Conservation (phyloP, 1,140 invertebrate genomes). For the Megathymus violae region DNA sequence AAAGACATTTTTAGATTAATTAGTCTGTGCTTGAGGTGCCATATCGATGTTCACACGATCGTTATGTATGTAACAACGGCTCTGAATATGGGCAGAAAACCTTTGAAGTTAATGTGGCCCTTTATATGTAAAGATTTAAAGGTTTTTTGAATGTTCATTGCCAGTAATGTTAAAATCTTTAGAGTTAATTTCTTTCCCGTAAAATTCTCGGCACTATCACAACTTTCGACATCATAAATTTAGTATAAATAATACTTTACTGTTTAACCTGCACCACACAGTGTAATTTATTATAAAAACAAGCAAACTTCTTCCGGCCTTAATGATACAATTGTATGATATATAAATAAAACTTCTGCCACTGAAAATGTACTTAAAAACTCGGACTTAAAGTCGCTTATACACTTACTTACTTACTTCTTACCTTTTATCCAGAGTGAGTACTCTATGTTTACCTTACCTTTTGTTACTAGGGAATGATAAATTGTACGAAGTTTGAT, state of each 20-base stretch:
- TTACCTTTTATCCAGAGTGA: neutral
- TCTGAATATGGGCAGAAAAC: too few species aligned
- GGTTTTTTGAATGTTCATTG: too few species aligned
- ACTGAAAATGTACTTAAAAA: neutral
- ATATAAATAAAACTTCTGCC: neutral
- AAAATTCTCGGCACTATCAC: neutral
- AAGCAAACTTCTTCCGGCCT: constrained; percentile 29
- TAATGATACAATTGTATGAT: constrained; percentile 30
- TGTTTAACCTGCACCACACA: constrained; percentile 17
- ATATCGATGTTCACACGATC: too few species aligned
- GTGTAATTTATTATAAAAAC: constrained; percentile 39
- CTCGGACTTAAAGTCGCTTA: constrained; percentile 5
- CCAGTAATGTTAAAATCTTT: too few species aligned
- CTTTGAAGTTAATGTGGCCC: too few species aligned
- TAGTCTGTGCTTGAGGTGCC: too few species aligned
- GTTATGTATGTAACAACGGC: too few species aligned
- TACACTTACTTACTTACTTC: too few species aligned
- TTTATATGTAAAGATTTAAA: too few species aligned
- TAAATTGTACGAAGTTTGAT: constrained; percentile 25
- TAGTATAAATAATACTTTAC: constrained; percentile 36
- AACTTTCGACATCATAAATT: constrained; percentile 33
- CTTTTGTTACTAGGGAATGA: constrained; percentile 21
- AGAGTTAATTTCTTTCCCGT: too few species aligned
- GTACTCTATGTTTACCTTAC: constrained; percentile 24
- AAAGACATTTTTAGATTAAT: too few species aligned